A percentile compares a stretch with the other conserved stretches of the same genome.
Evolutionary conservation across 2,888 invertebrate genomes (phyloP).

Genomic region (Ormyrus pomaceus): DNA sequence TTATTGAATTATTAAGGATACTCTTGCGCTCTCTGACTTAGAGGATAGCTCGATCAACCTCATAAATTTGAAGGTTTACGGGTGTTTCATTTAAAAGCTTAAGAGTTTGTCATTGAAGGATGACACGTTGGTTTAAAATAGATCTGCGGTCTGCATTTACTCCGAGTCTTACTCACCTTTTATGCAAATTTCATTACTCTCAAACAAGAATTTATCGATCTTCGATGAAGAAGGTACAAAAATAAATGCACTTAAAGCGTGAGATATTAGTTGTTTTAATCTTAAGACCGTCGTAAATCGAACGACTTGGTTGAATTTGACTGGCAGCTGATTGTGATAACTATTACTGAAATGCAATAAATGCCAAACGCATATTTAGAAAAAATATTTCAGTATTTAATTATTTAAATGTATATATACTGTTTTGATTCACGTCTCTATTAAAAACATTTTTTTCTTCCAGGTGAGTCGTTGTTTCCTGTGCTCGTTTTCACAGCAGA

Average conservation of each 20-base stretch:
- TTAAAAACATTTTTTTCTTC: background rate
- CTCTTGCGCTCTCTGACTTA: too few relatives aligned
- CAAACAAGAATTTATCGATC: constrained; percentile 31
- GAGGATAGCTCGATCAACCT: too few relatives aligned
- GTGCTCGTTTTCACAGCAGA: background rate
- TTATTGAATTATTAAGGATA: too few relatives aligned
- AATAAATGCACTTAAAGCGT: background rate
- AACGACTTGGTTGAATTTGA: too few relatives aligned
- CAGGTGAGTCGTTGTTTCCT: constrained; percentile 20
- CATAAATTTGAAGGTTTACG: too few relatives aligned
- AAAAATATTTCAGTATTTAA: too few relatives aligned
- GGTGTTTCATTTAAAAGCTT: background rate
- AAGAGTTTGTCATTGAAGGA: background rate
- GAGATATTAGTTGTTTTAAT: constrained; percentile 1
- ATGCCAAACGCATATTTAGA: too few relatives aligned
- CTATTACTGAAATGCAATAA: too few relatives aligned
- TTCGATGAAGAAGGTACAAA: constrained; percentile 4
- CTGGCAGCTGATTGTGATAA: too few relatives aligned
- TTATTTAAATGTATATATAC: too few relatives aligned
- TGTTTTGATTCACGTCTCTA: too few relatives aligned
- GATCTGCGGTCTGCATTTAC: background rate
- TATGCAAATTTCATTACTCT: constrained; percentile 26
- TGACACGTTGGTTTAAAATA: constrained; percentile 13
- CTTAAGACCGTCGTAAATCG: too few relatives aligned
- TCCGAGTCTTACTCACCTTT: background rate